Evolutionary conservation across 2,797 vertebrate genomes (phyloP).

Genomic region (Nasua narica): DNA sequence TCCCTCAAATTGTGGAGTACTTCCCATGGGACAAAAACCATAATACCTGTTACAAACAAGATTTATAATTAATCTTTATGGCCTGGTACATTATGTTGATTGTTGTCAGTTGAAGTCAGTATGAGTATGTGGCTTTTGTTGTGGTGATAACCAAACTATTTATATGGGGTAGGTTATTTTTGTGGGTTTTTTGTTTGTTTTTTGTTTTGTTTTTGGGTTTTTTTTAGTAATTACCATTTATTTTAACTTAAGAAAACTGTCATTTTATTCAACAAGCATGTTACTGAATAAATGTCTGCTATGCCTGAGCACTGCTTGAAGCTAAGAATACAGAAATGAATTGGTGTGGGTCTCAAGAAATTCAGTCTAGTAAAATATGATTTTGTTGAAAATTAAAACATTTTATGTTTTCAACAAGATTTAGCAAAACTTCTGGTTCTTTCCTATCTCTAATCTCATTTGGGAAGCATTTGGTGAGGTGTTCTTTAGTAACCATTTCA

Average conservation of each 20-base stretch:
- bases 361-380: not conserved
- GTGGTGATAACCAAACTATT: not conserved
- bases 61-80: not conserved
- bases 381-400: conserved; percentile 41
- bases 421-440: conserved; percentile 9
- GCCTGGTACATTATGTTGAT: not conserved
- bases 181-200: too few relatives aligned
- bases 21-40: conserved; percentile 1
- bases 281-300: not conserved
- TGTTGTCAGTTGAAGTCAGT: not conserved
- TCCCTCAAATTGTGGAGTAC: not conserved
- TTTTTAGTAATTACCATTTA: conserved; percentile 38
- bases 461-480: not conserved
- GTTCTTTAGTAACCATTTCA: conserved; percentile 18
- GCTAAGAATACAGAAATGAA: not conserved
- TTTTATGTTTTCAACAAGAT: not conserved
- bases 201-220: too few relatives aligned
- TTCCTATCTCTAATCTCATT: not conserved
- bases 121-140: not conserved
- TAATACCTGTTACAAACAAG: not conserved
- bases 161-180: not conserved
- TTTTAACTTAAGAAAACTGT: not conserved
- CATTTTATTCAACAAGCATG: not conserved
- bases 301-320: not conserved
- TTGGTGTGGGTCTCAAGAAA: not conserved